Percentiles rank a stretch among this genome's conserved stretches.
Conservation (phyloP, 1,140 invertebrate genomes). For the Gonioctena quinquepunctata region DNA sequence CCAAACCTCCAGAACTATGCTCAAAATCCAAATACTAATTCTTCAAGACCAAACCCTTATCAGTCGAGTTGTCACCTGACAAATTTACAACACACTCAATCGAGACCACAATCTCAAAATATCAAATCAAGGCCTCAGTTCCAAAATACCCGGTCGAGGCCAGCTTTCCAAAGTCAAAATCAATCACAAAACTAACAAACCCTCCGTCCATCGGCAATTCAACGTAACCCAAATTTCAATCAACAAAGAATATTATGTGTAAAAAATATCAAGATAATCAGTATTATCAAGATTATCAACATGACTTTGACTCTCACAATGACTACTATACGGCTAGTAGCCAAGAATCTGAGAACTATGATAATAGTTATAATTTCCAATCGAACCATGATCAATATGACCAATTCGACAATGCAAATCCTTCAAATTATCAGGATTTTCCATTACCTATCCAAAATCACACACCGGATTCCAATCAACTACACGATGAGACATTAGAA, state of each 20-base stretch:
- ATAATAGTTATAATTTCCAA: background rate
- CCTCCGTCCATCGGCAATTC: background rate
- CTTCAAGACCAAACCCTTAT: background rate
- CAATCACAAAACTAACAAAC: no score
- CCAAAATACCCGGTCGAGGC: background rate
- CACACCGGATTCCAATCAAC: background rate
- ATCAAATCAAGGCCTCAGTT: background rate
- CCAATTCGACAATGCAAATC: background rate
- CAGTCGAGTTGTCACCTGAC: background rate
- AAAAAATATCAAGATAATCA: background rate
- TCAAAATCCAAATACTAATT: background rate
- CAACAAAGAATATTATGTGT: background rate
- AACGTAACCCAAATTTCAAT: background rate
- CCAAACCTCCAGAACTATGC: background rate
- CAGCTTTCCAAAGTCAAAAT: background rate
- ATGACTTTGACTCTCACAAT: background rate
- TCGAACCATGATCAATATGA: background rate
- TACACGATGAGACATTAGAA: background rate
- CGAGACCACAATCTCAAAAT: background rate
- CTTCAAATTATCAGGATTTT: background rate
- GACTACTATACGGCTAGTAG: background rate
- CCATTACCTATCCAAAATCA: background rate
- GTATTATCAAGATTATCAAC: background rate
- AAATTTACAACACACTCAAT: background rate
- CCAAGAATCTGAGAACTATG: background rate